Evolutionary conservation across 2,888 invertebrate species (phyloP), one percentile per base, ranked within the genome.

Genomic region (Agelastica alni): DNA sequence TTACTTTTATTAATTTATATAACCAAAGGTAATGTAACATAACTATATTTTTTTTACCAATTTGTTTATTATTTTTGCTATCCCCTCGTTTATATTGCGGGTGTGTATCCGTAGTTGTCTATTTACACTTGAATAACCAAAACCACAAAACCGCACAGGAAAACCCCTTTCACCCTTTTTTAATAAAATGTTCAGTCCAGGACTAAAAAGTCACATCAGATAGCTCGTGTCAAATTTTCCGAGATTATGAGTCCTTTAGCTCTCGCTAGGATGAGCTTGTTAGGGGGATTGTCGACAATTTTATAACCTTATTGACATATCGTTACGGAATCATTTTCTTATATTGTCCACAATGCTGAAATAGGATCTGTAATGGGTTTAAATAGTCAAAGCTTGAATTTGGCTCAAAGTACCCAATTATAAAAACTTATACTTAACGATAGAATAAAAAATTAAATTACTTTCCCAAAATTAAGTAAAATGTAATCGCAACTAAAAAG

Each of bases 131-230:
- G 6, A 13, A 6, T 10, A 18, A 6, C 6, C 17, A 18, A 17
- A 10, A 17, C 36, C 14, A 9, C 36, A 16, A 36, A 36, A 36
- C 36, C 36, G 3, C 9, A 9, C 2, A n/a, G 37, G 37, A 18
- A 5, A 10, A 3, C 16, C 10, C 16, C 7, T 14, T 4, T 9
- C 16, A 9, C 20, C 18, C 12, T 6, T 37, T 18, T 18, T 37
- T 18, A 37, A 37, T 37, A 37, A 37, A 37, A 37, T 18, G 37
- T 37, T 37, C 36, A 17, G 17, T 36, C 17, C 18, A 43, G 43
- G 9, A 43, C 30, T 43, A 30, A 43, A 43, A 43, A 43, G 30
- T 43, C 43, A 43, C 43, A 43, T 43, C 43, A 30, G 28, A 43
- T 43, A 28, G 14, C 28, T 30, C 30, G 26, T 26, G 43, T 28